phyloP scores from a whole-genome alignment of 2,797 vertebrate species.

The Acanthornis magna region DNA sequence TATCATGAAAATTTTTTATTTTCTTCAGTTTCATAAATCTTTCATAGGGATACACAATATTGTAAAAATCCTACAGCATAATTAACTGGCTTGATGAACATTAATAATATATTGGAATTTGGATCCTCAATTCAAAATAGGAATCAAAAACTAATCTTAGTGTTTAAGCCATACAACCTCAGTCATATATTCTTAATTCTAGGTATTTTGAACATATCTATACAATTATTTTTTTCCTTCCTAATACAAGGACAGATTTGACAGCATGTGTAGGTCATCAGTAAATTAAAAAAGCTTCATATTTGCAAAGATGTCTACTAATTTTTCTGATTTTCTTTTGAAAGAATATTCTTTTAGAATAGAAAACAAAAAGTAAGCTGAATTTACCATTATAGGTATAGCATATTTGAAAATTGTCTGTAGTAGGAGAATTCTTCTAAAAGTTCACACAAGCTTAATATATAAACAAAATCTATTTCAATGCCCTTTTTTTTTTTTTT shows the following conservation, averaged over 20 bases:
- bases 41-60: background rate
- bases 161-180: background rate
- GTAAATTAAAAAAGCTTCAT: background rate
- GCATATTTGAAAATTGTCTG: background rate
- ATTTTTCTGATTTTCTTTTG: background rate
- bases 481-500: background rate
- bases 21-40: slow-evolving; percentile 19
- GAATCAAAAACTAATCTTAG: background rate
- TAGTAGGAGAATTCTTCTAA: background rate
- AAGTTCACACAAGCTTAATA: background rate
- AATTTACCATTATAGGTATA: background rate
- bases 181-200: background rate
- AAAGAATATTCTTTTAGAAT: background rate
- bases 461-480: background rate
- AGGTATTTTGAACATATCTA: background rate
- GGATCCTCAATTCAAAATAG: background rate
- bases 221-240: background rate
- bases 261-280: background rate
- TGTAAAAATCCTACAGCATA: background rate
- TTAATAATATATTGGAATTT: background rate
- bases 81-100: slow-evolving; percentile 28
- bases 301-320: background rate
- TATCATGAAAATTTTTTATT: slow-evolving; percentile 8
- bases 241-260: background rate
- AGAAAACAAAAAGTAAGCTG: background rate